Conservation (phyloP, 2,113 vertebrate species). For the Gadus macrocephalus region DNA sequence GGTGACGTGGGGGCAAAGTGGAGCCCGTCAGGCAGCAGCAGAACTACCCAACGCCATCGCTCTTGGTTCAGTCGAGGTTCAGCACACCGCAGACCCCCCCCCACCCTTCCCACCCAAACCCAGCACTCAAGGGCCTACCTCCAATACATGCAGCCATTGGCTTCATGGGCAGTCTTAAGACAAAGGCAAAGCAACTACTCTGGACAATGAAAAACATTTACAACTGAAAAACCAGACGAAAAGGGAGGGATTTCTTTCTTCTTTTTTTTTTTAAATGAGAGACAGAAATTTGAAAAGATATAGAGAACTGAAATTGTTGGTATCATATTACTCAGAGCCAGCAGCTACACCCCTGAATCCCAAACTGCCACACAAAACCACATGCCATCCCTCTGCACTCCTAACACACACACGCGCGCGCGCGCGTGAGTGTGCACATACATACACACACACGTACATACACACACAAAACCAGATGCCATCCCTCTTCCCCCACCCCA, state of each 20-base stretch:
- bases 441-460: background rate
- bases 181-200: conserved; percentile 20
- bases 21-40: conserved; percentile 39
- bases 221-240: conserved; percentile 24
- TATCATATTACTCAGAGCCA: conserved; percentile 6
- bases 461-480: background rate
- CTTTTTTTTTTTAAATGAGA: conserved; percentile 21
- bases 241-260: conserved; percentile 31
- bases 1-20: conserved; percentile 42
- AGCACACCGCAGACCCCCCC: conserved; percentile 48
- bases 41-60: conserved; percentile 34
- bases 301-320: conserved; percentile 40
- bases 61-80: conserved; percentile 66
- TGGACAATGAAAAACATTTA: conserved; percentile 57
- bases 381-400: too few relatives aligned
- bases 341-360: background rate
- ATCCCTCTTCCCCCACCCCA: background rate
- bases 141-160: conserved; percentile 33
- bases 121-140: background rate
- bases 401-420: too few relatives aligned
- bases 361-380: too few relatives aligned
- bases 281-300: conserved; percentile 25
- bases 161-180: conserved; percentile 44
- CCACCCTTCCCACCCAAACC: conserved; percentile 7
- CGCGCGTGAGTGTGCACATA: too few relatives aligned